Base-by-base conservation (phyloP, 2,888 invertebrate genomes). In the Amphipoea oculea region DNA sequence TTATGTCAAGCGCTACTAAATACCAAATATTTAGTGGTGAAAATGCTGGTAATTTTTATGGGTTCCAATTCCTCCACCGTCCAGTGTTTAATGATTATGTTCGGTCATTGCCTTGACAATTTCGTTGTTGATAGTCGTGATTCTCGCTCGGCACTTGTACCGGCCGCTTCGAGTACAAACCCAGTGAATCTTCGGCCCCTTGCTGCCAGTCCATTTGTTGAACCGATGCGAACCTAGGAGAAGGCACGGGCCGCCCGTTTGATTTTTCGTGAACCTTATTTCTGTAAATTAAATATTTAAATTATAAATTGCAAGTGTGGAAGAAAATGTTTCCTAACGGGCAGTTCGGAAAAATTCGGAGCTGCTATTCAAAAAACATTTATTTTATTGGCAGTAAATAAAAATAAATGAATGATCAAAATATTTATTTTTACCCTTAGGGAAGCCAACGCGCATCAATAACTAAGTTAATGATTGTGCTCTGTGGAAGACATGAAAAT, bases 101-200 rank as follows among this genome's bases (percentile, higher is more conserved):
- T 68, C 11, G 11, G 20, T 71, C 67, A 45, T 51, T 14, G 40
- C 1, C 23, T 72, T 79, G 29, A 83, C 54, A 40, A 83, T 51
- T 69, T 51, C 4, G 7, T 69, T 62, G 6, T 70, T 2, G 14
- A 83, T 2, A 40, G 83, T 83, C n/a, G 69, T 79, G 20, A 83
- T 14, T 48, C 68, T 79, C 14, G 84, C 79, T 29, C 75, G 75
- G 12, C 79, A 73, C 51, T 62, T 79, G 6, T 40, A 0, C 1
- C 29, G 36, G 1, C 45, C 29, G 4, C 40, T 71, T 9, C 36
- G 65, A 4, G 2, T 20, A 72, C 91, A 93, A 17, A 86, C 79
- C 91, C 92, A 93, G 0, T 83, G 81, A 0, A 80, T 77, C 42
- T 81, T 88, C 3, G 82, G 11, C 40, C 5, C 40, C 65, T 65